Base-by-base conservation (phyloP, 2,113 vertebrate genomes). In the Chionodraco myersi region DNA sequence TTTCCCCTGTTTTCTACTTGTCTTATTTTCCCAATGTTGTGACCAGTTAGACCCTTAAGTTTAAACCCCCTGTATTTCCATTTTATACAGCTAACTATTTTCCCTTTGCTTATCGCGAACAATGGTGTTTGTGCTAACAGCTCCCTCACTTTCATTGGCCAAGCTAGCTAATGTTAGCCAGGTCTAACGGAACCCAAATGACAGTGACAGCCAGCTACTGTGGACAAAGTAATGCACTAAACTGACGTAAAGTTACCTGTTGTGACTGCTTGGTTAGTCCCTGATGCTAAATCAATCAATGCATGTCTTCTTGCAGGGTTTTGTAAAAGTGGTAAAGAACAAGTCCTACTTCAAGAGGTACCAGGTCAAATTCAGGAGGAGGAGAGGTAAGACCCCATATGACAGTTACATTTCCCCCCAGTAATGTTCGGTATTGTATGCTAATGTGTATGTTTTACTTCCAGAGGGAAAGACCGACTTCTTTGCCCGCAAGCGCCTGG, bases 301-400 rank as follows among this genome's bases (percentile, higher is more conserved):
- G 5, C 14, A 0, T 76, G 2, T 58, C 1, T n/a, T n/a, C n/a
- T 83, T 41, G 78, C 82, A 99, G 98, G 98, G 98, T 91, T 99
- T 99, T 88, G 98, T 99, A 49, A 99, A 99, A 94, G 97, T 99
- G 87, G 98, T 99, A 71, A 99, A 99, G 95, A 99, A 97, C 89
- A 99, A 99, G 95, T 95, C 98, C 16, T 99, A 99, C 94, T 99
- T 99, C 94, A 99, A 99, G 96, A 97, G 98, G 84, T 99, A 99
- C 91, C 98, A 99, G 95, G 98, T 99, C 75, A 99, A 99, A 79
- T 99, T 99, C 91, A 96, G 97, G 94, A 98, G 98, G 95, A 95
- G 98, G 92, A 96, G 98, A 97, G 98, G 98, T 99, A 85, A 90
- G n/a, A 1, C 2, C 1, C 12, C 8, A 3, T 18, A 11, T 44